phyloP scores from a whole-genome alignment of 2,113 vertebrate genomes.

The Podarcis raffonei region DNA sequence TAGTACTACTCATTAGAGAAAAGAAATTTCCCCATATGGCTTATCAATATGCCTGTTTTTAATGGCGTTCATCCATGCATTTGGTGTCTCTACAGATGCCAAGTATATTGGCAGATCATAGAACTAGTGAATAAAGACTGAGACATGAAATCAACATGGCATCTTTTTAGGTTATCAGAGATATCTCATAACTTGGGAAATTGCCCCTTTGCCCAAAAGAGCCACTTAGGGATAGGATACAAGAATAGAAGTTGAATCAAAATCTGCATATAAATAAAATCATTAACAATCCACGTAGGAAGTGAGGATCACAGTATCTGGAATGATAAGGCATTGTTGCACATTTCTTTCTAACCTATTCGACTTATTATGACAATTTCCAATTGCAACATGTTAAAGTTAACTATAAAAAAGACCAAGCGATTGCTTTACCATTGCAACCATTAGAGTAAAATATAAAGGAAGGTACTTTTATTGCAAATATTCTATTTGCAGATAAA shows the following conservation, averaged over 20 bases:
- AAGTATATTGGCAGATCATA: neutral
- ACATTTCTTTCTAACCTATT: neutral
- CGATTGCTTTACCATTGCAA: neutral
- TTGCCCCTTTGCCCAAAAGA: neutral
- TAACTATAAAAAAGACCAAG: neutral
- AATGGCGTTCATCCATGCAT: neutral
- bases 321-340: neutral
- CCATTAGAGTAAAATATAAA: neutral
- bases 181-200: neutral
- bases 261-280: neutral
- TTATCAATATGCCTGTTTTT: conserved; percentile 1
- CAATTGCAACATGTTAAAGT: neutral
- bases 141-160: neutral
- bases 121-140: neutral
- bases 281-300: too few relatives aligned
- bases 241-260: neutral
- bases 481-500: neutral
- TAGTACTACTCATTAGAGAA: neutral
- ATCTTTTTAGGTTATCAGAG: neutral
- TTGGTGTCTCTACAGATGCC: neutral
- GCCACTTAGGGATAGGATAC: neutral
- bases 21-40: neutral
- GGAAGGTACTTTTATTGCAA: neutral
- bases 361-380: neutral
- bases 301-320: neutral